Conservation (phyloP, 2,888 invertebrate species). For the Sphinx pinastri region DNA sequence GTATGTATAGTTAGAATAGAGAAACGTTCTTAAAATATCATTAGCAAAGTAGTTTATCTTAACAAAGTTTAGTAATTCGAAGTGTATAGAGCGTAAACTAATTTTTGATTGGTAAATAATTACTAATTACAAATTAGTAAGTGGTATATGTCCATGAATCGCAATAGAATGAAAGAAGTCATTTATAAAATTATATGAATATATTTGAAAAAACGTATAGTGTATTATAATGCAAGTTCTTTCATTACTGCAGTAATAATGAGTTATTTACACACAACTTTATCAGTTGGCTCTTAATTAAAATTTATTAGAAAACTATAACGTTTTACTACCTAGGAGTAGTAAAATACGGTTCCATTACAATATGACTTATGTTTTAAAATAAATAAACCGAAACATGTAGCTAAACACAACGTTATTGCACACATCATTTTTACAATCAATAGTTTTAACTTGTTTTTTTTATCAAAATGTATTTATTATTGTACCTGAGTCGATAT, state of each 20-base stretch:
- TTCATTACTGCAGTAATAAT: background rate
- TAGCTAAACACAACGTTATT: constrained; percentile 1
- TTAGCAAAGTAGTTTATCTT: constrained; percentile 45
- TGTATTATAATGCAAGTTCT: background rate
- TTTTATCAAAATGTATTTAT: constrained; percentile 13
- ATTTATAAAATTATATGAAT: background rate
- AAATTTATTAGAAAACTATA: constrained; percentile 23
- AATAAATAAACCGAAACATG: constrained; percentile 10
- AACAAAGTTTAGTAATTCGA: constrained; percentile 13
- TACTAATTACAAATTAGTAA: constrained; percentile 58
- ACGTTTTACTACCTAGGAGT: constrained; percentile 15
- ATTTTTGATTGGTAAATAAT: constrained; percentile 56
- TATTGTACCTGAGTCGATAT: constrained; percentile 19
- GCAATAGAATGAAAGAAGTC: constrained; percentile 4
- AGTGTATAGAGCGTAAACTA: constrained; percentile 38
- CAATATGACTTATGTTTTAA: background rate
- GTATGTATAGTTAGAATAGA: constrained; percentile 56
- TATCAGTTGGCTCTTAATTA: constrained; percentile 17
- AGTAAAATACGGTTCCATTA: constrained; percentile 6
- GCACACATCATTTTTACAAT: background rate
- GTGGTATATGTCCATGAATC: constrained; percentile 27
- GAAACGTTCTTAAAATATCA: constrained; percentile 45
- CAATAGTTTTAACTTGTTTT: constrained; percentile 6
- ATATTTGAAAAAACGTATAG: background rate
- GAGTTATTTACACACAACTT: constrained; percentile 28